Evolutionary conservation across 2,797 vertebrate genomes (phyloP).

Genomic region (Chiropotes sagulatus): DNA sequence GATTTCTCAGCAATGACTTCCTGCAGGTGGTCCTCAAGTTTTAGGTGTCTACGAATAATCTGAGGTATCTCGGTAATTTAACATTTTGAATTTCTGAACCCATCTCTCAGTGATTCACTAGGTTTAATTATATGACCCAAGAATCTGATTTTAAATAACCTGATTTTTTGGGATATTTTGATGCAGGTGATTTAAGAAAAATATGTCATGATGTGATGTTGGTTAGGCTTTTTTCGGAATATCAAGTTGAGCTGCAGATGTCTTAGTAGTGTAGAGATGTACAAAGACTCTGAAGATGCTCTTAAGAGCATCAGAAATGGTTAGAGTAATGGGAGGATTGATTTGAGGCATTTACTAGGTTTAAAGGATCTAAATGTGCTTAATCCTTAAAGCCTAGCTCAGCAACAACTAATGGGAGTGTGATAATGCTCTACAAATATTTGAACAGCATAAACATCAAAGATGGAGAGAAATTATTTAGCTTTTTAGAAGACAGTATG

Average conservation of each 20-base stretch:
- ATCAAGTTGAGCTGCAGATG: background rate
- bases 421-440: slow-evolving; percentile 40
- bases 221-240: background rate
- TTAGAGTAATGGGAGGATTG: slow-evolving; percentile 30
- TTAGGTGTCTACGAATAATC: background rate
- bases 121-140: background rate
- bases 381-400: slow-evolving; percentile 61
- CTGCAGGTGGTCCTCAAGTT: background rate
- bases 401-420: slow-evolving; percentile 43
- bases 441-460: slow-evolving; percentile 39
- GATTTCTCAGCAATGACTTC: background rate
- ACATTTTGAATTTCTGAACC: background rate
- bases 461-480: slow-evolving; percentile 43
- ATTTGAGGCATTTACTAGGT: slow-evolving; percentile 53
- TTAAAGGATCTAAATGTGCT: slow-evolving; percentile 48
- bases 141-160: slow-evolving; percentile 3
- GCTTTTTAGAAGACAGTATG: slow-evolving; percentile 34
- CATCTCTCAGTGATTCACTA: background rate
- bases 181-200: background rate
- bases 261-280: background rate
- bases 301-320: slow-evolving; percentile 17
- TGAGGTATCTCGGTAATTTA: background rate
- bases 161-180: background rate
- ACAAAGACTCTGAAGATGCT: background rate
- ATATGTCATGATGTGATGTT: background rate